Conservation (phyloP, 2,888 invertebrate genomes). For the Cactoblastis cactorum region DNA sequence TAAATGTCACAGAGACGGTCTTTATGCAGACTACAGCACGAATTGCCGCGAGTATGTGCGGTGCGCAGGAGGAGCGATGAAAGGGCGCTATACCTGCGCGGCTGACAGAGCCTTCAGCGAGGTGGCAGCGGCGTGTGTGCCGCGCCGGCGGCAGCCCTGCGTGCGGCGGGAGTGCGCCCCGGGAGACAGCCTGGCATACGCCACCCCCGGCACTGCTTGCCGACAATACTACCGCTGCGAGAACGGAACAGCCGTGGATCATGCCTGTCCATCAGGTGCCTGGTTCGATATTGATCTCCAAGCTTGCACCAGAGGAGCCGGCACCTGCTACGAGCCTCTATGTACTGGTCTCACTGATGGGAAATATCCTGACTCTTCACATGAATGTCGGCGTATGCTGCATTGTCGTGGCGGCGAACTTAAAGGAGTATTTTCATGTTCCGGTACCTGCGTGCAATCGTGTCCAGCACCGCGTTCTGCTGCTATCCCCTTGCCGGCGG, state of each 20-base stretch:
- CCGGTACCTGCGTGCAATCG: conserved; percentile 38
- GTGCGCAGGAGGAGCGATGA: conserved; percentile 49
- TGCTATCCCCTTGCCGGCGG: conserved; percentile 66
- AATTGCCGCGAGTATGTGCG: conserved; percentile 68
- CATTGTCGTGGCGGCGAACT: conserved; percentile 71
- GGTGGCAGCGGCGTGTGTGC: conserved; percentile 60
- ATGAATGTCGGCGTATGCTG: conserved; percentile 75
- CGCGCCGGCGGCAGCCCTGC: conserved; percentile 52
- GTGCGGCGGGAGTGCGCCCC: conserved; percentile 58
- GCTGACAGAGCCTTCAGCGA: conserved; percentile 65
- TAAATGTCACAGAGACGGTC: conserved; percentile 59
- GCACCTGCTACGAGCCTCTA: conserved; percentile 80
- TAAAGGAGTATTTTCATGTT: conserved; percentile 52
- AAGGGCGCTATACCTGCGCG: conserved; percentile 56
- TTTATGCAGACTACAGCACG: conserved; percentile 63
- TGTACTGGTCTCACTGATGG: conserved; percentile 80
- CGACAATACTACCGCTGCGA: conserved; percentile 79
- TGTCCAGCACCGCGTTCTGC: conserved; percentile 65
- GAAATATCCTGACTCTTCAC: conserved; percentile 77
- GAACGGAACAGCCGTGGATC: conserved; percentile 65
- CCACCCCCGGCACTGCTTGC: conserved; percentile 78
- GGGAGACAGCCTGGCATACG: conserved; percentile 62
- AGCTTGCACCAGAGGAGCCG: conserved; percentile 74
- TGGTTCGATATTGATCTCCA: conserved; percentile 78
- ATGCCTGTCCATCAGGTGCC: conserved; percentile 73